phyloP scores from a whole-genome alignment of 2,888 invertebrate genomes.

The Volucella inflata region DNA sequence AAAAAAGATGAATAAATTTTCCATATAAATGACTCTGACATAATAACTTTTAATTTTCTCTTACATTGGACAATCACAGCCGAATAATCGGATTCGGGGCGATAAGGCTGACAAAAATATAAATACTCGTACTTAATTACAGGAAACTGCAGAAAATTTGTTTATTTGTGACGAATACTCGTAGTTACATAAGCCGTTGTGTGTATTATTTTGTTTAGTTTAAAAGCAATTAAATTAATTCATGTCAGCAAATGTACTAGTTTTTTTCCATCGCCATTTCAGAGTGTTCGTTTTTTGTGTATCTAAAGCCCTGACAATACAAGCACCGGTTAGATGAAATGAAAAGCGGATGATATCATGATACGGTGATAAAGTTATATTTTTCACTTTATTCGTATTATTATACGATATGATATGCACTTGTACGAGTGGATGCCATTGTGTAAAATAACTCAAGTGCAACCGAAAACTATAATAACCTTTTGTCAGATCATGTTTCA shows the following conservation, averaged over 20 bases:
- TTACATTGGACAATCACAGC: constrained; percentile 4
- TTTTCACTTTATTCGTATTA: constrained; percentile 23
- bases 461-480: constrained; percentile 57
- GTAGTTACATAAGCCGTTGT: constrained; percentile 22
- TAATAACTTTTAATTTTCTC: neutral
- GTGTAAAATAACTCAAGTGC: constrained; percentile 60
- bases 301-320: neutral
- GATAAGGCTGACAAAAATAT: constrained; percentile 9
- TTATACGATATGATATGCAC: constrained; percentile 31
- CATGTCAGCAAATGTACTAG: constrained; percentile 22
- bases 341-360: constrained; percentile 47
- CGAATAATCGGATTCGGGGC: constrained; percentile 5
- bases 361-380: constrained; percentile 33
- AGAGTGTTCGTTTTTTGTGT: neutral
- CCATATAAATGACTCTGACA: neutral
- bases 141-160: constrained; percentile 20
- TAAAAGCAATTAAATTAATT: constrained; percentile 42
- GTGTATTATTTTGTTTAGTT: constrained; percentile 10
- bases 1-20: neutral
- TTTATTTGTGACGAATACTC: neutral
- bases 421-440: constrained; percentile 13
- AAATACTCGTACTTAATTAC: constrained; percentile 8
- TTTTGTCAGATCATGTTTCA: constrained; percentile 28
- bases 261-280: neutral
- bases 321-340: constrained; percentile 31